Base-by-base conservation (phyloP, 2,797 vertebrate genomes). In the Alfaro cultratus region DNA sequence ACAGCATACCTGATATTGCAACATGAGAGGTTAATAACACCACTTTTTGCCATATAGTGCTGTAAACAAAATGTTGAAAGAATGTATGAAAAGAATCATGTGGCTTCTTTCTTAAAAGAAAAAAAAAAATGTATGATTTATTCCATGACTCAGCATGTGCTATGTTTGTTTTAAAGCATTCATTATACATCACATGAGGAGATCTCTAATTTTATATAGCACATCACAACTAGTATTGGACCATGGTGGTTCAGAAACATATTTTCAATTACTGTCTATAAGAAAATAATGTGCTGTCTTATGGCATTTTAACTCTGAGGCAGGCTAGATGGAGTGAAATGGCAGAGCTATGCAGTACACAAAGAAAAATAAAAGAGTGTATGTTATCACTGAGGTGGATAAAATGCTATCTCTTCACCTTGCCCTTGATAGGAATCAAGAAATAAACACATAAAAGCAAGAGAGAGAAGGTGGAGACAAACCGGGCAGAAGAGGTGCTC, bases 361-460 rank as follows among this genome's bases (percentile, higher is more conserved):
- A 75, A 75, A 80, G n/a, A 85, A 34, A 76, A 76, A 26, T 53
- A 74, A 76, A 23, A 12, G 29, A 45, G 57, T 73, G 79, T 73
- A 41, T 57, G 3, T 73, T 76, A 82, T 81, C 73, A 26, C 26
- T 11, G 26, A 62, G 39, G 10, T 75, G 26, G 41, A 73, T 41
- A 34, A 60, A 43, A 67, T 10, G 45, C n/a, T 39, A 77, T 82
- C 73, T 79, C 68, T 78, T 73, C 39, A 85, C 85, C 45, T 80
- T 68, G 74, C 82, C 75, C 80, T 88, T 86, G 85, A 86, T 85
- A 64, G 60, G 53, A 85, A 86, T 83, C 73, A 86, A 84, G 79
- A 78, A 88, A 86, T 85, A 79, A 84, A 75, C 39, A 62, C 64
- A 73, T 80, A 71, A 85, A 83, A 60, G 55, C 26, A 53, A 21